Percentiles rank a stretch among this genome's conserved stretches.
Evolutionary conservation across 2,113 vertebrate genomes (phyloP).

Genomic region (Pantherophis guttatus): DNA sequence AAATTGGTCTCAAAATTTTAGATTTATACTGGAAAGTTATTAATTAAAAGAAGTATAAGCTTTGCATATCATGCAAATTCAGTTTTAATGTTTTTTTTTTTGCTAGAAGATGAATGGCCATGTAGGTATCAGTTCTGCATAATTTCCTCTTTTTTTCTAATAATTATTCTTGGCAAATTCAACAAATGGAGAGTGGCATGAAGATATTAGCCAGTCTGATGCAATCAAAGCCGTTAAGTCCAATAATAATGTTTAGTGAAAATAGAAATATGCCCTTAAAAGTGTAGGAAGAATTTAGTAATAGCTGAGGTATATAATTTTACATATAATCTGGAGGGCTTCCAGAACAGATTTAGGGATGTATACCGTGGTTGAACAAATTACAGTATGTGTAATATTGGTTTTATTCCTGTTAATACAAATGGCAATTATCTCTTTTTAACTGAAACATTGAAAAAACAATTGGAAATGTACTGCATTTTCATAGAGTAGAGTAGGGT

Average conservation of each 20-base stretch:
- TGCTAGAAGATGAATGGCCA: background rate
- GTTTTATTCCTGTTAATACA: background rate
- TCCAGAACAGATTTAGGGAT: background rate
- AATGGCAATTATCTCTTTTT: background rate
- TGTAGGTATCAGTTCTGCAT: background rate
- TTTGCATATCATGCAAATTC: background rate
- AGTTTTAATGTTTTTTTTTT: background rate
- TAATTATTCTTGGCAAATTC: background rate
- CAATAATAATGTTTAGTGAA: background rate
- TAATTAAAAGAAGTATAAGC: background rate
- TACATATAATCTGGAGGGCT: background rate
- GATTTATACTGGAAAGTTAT: background rate
- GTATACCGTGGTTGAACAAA: background rate
- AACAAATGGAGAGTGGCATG: background rate
- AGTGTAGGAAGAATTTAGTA: background rate
- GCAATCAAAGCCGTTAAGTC: background rate
- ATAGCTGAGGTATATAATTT: background rate
- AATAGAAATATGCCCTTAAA: background rate
- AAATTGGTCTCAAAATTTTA: background rate
- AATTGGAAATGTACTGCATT: background rate
- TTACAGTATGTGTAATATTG: too few species aligned
- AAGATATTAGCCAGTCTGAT: background rate
- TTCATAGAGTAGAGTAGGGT: background rate
- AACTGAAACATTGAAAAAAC: background rate
- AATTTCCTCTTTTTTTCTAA: background rate